A percentile compares a stretch with the other conserved stretches of the same genome.
phyloP scores from a whole-genome alignment of 2,888 invertebrate species.

The Amphiduros pacificus region DNA sequence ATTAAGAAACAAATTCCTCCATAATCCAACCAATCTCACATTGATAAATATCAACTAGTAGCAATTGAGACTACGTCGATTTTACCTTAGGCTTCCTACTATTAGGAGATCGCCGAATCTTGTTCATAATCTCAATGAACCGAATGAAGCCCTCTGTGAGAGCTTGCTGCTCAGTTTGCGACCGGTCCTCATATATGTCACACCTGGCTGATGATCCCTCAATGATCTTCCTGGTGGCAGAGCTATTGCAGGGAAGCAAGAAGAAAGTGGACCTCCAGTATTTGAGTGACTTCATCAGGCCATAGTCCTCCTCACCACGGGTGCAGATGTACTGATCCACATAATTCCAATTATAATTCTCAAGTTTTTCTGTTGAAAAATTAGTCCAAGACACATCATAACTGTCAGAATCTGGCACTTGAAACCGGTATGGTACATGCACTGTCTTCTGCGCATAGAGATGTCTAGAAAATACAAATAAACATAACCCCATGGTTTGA shows the following conservation, averaged over 20 bases:
- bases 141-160: conserved; percentile 57
- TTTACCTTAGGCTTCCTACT: conserved; percentile 23
- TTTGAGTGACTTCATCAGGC: conserved; percentile 79
- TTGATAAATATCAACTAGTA: no score
- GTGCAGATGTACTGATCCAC: conserved; percentile 96
- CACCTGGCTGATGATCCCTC: conserved; percentile 62
- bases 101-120: conserved; percentile 73
- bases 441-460: conserved; percentile 89
- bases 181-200: conserved; percentile 79
- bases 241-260: conserved; percentile 79
- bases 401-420: conserved; percentile 55
- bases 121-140: conserved; percentile 84
- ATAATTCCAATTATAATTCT: conserved; percentile 97
- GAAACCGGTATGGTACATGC: conserved; percentile 63
- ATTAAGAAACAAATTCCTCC: no score
- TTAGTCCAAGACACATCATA: conserved; percentile 94
- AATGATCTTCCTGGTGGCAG: conserved; percentile 69
- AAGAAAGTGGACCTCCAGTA: conserved; percentile 92
- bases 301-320: conserved; percentile 85
- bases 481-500: no score
- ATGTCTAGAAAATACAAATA: no score
- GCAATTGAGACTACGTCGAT: no score
- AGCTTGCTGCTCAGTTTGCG: conserved; percentile 60
- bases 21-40: no score
- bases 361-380: conserved; percentile 90